Base-by-base conservation (phyloP, 2,797 vertebrate genomes). In the Eleutherodactylus coqui region DNA sequence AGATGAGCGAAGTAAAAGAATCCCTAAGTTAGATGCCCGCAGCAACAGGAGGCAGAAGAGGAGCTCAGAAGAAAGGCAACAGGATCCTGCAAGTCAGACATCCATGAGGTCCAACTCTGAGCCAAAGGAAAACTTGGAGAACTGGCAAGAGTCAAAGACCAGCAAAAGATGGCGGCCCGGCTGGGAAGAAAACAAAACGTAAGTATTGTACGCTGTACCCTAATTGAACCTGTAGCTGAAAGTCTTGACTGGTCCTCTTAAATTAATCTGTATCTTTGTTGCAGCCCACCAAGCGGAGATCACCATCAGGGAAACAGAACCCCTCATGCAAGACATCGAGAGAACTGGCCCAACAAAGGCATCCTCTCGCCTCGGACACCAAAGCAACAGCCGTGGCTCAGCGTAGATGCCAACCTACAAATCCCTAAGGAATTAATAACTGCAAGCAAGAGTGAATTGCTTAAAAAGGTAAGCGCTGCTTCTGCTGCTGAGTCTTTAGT, bases 151-250 rank as follows among this genome's bases (percentile, higher is more conserved):
- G 75, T 93, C 94, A 41, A 95, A 95, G 88, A 93, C 93, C 88
- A 89, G 92, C 82, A 97, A 98, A 90, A 94, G 96, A 89, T 98
- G 97, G 97, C 97, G 96, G 89, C 97, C 97, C 90, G 96, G 97
- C 91, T 99, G 98, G 98, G 97, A 98, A 91, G 98, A 98, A 91
- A 97, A 91, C 90, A 99, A 99, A 92, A 96, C 94, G 98, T 99
- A 94, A 95, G 95, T 78, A 38, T 17, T 4, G 47, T 41, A 11
- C 34, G 24, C 32, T 10, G 29, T 47, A 17, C 16, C 10, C 38
- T 77, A 24, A 17, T n/a, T 17, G 29, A 32, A n/a, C 62, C 34
- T 36, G 19, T 38, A 38, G 32, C 0, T 21, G 8, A 53, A 19
- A 32, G 41, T 36, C 36, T 29, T 45, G 29, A 17, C 11, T 34